Percentiles rank a stretch among this genome's conserved stretches.
Conservation (phyloP, 53 echinoderm and acorn worm species). For the Luidia sarsii region DNA sequence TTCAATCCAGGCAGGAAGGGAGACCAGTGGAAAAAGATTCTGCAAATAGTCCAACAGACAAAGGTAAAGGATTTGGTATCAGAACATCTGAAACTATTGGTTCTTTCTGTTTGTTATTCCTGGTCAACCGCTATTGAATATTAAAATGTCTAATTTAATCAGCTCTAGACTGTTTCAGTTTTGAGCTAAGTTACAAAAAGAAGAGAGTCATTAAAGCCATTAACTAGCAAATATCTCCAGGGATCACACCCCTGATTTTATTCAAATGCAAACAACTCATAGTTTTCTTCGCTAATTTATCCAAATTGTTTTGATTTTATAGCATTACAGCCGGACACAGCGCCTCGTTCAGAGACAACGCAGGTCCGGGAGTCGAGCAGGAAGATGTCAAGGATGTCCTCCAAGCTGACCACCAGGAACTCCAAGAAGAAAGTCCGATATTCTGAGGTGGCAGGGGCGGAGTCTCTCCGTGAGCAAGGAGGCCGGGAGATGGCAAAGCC, state of each 20-base stretch:
- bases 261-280: no score
- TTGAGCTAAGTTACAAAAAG: background rate
- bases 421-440: conserved; percentile 55
- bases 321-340: background rate
- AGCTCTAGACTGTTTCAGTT: background rate
- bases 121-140: no score
- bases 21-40: no score
- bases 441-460: background rate
- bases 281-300: no score
- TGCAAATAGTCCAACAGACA: no score
- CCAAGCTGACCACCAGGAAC: conserved; percentile 41
- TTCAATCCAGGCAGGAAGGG: no score
- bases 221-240: no score
- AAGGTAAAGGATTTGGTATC: no score
- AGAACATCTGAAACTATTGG: no score
- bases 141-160: background rate
- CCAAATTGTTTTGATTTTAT: background rate
- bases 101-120: no score
- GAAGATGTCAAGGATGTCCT: background rate
- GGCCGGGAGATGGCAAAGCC: background rate
- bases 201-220: background rate
- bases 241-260: no score
- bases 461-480: no score
- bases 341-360: background rate
- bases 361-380: background rate